Conservation (phyloP, 2,888 invertebrate species). For the Luperina nickerlii region DNA sequence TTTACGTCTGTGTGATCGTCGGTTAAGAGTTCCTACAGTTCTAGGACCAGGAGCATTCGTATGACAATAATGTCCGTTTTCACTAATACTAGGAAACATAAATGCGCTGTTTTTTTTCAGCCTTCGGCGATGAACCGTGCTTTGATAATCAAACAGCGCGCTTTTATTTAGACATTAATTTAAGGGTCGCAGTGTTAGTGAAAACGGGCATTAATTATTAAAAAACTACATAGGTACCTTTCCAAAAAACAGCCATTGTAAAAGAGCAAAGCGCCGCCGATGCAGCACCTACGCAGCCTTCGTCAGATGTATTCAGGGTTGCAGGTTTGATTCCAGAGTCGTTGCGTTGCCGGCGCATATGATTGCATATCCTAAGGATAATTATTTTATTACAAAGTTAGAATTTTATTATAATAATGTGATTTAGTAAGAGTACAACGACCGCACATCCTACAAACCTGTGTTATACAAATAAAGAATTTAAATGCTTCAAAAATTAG, state of each 20-base stretch:
- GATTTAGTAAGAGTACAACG: background rate
- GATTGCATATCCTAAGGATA: background rate
- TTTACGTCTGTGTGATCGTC: too few species aligned
- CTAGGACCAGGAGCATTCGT: background rate
- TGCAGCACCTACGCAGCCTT: background rate
- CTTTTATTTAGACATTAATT: background rate
- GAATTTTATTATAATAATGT: background rate
- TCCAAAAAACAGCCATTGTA: background rate
- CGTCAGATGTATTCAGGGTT: background rate
- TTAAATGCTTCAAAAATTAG: background rate
- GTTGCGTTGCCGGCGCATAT: too few species aligned
- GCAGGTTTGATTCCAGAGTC: background rate
- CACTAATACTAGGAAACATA: background rate
- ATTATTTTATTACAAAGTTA: background rate
- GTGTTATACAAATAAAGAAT: background rate
- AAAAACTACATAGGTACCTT: slow-evolving; percentile 22
- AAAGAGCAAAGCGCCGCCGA: background rate
- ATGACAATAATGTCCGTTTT: background rate
- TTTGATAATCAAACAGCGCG: background rate
- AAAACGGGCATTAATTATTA: background rate
- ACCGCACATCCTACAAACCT: background rate
- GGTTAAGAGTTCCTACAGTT: background rate
- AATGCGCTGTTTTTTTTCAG: background rate
- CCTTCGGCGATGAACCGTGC: background rate
- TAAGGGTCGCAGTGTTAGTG: background rate